Conservation (phyloP, 2,113 vertebrate genomes). For the Nerophis lumbriciformis region DNA sequence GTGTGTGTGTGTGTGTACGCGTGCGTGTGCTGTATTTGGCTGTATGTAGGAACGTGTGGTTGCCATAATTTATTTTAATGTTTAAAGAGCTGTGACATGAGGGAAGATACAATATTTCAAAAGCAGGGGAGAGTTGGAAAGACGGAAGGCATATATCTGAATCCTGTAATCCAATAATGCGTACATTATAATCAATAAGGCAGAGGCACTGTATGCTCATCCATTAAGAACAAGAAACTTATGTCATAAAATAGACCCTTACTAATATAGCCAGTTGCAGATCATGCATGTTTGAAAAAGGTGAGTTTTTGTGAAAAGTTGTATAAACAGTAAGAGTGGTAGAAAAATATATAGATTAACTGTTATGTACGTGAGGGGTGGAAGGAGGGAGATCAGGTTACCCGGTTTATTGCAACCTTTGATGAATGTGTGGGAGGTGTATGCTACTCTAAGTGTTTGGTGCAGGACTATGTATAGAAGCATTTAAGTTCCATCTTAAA, state of each 20-base stretch:
- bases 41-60: constrained; percentile 11
- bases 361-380: too few relatives aligned
- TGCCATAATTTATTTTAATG: constrained; percentile 41
- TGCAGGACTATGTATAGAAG: too few relatives aligned
- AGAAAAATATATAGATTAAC: too few relatives aligned
- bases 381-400: too few relatives aligned
- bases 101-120: constrained; percentile 19
- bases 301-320: constrained; percentile 47
- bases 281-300: constrained; percentile 17
- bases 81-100: constrained; percentile 27
- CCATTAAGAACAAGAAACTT: constrained; percentile 12
- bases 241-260: constrained; percentile 7
- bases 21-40: constrained; percentile 11
- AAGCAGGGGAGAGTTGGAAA: not conserved
- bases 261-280: constrained; percentile 10
- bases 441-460: too few relatives aligned
- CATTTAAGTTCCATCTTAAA: too few relatives aligned
- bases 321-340: constrained; percentile 7
- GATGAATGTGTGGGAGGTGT: too few relatives aligned
- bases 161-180: constrained; percentile 19
- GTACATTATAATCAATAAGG: constrained; percentile 18
- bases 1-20: constrained; percentile 14
- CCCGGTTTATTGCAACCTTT: too few relatives aligned
- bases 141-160: constrained; percentile 5
- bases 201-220: not conserved